Evolutionary conservation across 2,888 invertebrate species (phyloP).

Genomic region (Epinotia brunnichana): DNA sequence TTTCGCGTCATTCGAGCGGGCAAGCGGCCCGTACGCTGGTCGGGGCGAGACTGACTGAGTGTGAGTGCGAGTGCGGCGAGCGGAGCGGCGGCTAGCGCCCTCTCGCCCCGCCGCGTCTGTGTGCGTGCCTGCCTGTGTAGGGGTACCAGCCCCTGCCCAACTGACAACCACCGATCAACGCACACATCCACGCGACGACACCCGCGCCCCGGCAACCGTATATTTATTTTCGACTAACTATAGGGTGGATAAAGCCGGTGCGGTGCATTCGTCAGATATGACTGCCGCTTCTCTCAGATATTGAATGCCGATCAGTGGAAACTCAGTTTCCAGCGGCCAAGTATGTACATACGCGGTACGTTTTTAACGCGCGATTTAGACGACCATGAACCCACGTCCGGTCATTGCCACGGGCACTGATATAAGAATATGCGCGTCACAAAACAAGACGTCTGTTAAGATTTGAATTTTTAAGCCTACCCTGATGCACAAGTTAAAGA

Average conservation of each 20-base stretch:
- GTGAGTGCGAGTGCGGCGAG: conserved; percentile 65
- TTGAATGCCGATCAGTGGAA: conserved; percentile 29
- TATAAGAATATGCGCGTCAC: conserved; percentile 78
- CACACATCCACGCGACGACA: conserved; percentile 55
- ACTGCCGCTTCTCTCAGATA: conserved; percentile 21
- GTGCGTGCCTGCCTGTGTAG: conserved; percentile 61
- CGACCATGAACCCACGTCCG: conserved; percentile 78
- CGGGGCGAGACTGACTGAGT: conserved; percentile 81
- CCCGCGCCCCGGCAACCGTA: conserved; percentile 60
- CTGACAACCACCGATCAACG: conserved; percentile 64
- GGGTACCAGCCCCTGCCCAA: conserved; percentile 60
- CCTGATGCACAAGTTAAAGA: conserved; percentile 43
- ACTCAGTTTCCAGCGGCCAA: conserved; percentile 47
- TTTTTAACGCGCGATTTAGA: conserved; percentile 64
- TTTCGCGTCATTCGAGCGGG: conserved; percentile 71
- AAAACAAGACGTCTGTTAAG: conserved; percentile 55
- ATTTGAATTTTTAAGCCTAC: conserved; percentile 37
- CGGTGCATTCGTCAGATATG: conserved; percentile 56
- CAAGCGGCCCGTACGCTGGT: conserved; percentile 70
- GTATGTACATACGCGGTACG: conserved; percentile 44
- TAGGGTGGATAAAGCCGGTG: conserved; percentile 63
- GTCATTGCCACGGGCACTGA: conserved; percentile 78
- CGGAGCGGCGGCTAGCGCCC: conserved; percentile 65
- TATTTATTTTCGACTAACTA: conserved; percentile 74
- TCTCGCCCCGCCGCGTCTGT: conserved; percentile 67